Evolutionary conservation across 2,888 invertebrate genomes (phyloP).

Genomic region (Liodrosophila aerea): DNA sequence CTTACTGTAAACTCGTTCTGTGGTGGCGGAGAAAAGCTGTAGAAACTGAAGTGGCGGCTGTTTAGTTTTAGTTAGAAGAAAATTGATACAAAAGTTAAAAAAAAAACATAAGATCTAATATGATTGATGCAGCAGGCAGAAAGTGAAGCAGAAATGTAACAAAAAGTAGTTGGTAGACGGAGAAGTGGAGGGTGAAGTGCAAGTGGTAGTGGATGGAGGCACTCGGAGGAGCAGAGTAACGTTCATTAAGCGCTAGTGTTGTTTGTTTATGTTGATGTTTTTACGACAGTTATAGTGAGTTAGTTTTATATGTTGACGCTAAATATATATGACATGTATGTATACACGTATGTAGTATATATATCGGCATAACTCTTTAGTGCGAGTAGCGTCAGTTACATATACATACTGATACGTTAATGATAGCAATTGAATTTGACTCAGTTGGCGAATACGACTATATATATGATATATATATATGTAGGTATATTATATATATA

Average conservation of each 20-base stretch:
- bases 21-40: constrained; percentile 1
- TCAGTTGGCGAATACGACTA: constrained; percentile 28
- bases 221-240: constrained; percentile 12
- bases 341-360: constrained; percentile 16
- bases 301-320: constrained; percentile 70
- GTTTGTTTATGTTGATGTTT: constrained; percentile 76
- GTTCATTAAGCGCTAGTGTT: constrained; percentile 70
- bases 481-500: constrained; percentile 15
- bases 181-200: neutral
- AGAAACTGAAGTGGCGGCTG: constrained; percentile 51
- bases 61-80: constrained; percentile 75
- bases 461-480: constrained; percentile 23
- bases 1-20: too few relatives aligned
- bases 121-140: constrained; percentile 8
- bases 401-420: constrained; percentile 16
- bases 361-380: constrained; percentile 19
- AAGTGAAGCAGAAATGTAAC: neutral
- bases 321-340: constrained; percentile 41
- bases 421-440: constrained; percentile 48
- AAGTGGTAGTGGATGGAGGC: neutral
- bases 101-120: constrained; percentile 30
- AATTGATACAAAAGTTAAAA: constrained; percentile 48
- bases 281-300: constrained; percentile 71
- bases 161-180: too few relatives aligned
- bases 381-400: constrained; percentile 46